phyloP scores from a whole-genome alignment of 1,140 invertebrate species.

The Drosophila orosa region DNA sequence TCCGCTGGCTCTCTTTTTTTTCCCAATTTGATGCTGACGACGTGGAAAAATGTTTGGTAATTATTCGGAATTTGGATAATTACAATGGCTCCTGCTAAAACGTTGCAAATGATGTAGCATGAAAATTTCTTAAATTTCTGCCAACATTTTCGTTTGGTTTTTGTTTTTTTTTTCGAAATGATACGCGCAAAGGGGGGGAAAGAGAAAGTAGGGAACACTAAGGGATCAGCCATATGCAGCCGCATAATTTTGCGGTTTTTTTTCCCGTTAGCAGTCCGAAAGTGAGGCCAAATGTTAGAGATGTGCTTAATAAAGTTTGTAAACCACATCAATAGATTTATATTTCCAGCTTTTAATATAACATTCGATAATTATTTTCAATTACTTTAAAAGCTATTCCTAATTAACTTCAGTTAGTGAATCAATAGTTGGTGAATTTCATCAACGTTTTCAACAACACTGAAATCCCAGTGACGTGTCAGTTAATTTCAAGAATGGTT shows the following conservation, averaged over 20 bases:
- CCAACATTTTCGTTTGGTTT: conserved; percentile 50
- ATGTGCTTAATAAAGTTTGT: conserved; percentile 4
- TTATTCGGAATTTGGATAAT: conserved; percentile 74
- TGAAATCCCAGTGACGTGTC: not conserved
- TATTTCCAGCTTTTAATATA: not conserved
- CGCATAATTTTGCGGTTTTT: conserved; percentile 62
- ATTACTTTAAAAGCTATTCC: no score
- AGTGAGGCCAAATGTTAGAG: conserved; percentile 1
- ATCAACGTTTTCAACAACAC: not conserved
- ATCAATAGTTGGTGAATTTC: not conserved
- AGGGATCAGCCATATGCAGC: conserved; percentile 19
- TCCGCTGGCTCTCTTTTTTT: conserved; percentile 1
- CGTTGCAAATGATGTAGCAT: conserved; percentile 58
- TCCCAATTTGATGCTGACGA: conserved; percentile 57
- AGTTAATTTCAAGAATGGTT: not conserved
- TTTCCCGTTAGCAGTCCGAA: not conserved
- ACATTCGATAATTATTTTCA: not conserved
- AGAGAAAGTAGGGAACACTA: conserved; percentile 3
- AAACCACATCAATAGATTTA: no score
- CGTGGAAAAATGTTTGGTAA: conserved; percentile 75
- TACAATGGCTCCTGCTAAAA: conserved; percentile 61
- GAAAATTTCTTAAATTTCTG: conserved; percentile 36
- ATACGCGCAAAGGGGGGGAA: not conserved
- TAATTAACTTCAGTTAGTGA: no score
- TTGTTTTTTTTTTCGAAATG: conserved; percentile 7